These are phyloP conservation scores for Drosophila cyrtoloma DNA, from an alignment of 2,888 invertebrate species.

Conservation along the genomic window DNA sequence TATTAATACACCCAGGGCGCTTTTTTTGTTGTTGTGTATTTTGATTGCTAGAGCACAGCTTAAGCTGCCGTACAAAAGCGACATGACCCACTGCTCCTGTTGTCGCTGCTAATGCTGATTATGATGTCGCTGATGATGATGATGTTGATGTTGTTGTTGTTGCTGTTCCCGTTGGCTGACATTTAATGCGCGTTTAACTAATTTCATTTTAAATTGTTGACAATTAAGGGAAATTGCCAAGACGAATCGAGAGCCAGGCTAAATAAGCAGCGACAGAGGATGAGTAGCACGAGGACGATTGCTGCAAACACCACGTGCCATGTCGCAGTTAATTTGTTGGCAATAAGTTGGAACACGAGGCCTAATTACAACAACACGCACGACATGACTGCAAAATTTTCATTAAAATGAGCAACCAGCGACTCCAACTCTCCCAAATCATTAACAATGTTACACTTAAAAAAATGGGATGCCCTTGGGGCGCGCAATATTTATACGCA, in stretches of 20 bases:
- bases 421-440: conserved; percentile 4
- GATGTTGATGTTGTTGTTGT: conserved; percentile 30
- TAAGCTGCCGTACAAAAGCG: conserved; percentile 18
- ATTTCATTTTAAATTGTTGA: conserved; percentile 82
- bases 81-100: conserved; percentile 38
- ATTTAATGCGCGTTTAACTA: conserved; percentile 80
- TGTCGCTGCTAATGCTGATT: conserved; percentile 14
- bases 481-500: background rate
- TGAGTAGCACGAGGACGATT: background rate
- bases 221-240: conserved; percentile 82
- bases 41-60: conserved; percentile 1
- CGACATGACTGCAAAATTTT: conserved; percentile 81
- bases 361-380: conserved; percentile 82
- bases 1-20: background rate
- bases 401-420: conserved; percentile 73
- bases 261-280: background rate
- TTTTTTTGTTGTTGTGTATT: conserved; percentile 1
- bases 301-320: conserved; percentile 76
- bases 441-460: conserved; percentile 8
- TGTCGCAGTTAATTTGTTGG: conserved; percentile 84
- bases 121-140: conserved; percentile 19
- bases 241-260: conserved; percentile 63
- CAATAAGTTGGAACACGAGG: conserved; percentile 82
- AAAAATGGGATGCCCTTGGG: background rate
- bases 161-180: conserved; percentile 76